Conservation (phyloP, 2,888 invertebrate genomes). For the Eupithecia centaureata region DNA sequence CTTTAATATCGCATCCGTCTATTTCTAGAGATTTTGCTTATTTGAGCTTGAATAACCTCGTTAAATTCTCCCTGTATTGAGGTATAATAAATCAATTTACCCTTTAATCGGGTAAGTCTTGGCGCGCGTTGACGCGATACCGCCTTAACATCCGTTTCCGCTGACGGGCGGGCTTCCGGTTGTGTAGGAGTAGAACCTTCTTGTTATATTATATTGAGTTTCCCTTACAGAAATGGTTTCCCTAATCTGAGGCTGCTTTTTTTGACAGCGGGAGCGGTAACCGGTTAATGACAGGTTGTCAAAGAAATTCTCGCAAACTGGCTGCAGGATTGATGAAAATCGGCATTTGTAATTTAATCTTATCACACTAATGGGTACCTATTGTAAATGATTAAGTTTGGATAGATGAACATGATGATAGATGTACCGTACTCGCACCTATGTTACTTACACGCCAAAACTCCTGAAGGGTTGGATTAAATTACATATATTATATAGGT, state of each 20-base stretch:
- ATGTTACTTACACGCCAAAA: too few relatives aligned
- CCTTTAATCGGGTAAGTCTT: conserved; percentile 54
- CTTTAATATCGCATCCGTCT: too few relatives aligned
- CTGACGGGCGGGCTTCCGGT: conserved; percentile 26
- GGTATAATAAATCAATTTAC: conserved; percentile 58
- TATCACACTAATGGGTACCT: too few relatives aligned
- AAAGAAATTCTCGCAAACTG: not conserved
- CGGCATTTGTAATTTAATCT: not conserved
- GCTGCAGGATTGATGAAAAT: not conserved
- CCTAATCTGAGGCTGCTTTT: not conserved
- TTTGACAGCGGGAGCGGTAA: not conserved
- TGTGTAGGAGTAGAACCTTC: conserved; percentile 6
- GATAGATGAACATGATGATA: too few relatives aligned
- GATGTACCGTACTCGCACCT: too few relatives aligned
- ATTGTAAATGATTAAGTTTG: too few relatives aligned
- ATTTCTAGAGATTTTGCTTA: too few relatives aligned
- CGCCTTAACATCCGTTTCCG: conserved; percentile 59
- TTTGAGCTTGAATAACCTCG: not conserved
- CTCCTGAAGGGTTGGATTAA: too few relatives aligned
- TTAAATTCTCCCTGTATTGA: conserved; percentile 14
- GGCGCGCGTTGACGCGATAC: conserved; percentile 54
- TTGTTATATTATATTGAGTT: conserved; percentile 15
- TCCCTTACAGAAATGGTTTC: not conserved
- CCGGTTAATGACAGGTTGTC: not conserved
- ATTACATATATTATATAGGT: too few relatives aligned